These are phyloP conservation scores for Fregetta grallaria DNA, from an alignment of 2,113 vertebrate species.

Conservation along the genomic window DNA sequence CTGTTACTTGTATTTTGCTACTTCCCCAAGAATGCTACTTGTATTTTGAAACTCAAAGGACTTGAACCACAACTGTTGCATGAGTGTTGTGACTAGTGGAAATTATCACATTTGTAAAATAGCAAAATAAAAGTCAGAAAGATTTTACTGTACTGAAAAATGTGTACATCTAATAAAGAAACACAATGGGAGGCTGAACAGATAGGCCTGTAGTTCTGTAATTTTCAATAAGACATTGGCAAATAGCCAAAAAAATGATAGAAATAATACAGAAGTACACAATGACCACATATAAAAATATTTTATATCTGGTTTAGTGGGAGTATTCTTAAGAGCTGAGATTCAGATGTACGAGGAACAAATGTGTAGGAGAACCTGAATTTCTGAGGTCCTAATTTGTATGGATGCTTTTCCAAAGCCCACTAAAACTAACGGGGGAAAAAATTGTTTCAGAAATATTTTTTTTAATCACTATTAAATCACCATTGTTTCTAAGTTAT, in stretches of 20 bases:
- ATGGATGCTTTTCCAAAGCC: background rate
- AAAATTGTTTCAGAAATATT: background rate
- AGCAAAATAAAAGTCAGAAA: background rate
- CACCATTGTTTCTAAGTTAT: background rate
- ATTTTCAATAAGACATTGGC: background rate
- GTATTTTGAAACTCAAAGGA: background rate
- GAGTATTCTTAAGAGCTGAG: background rate
- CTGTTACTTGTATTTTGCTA: background rate
- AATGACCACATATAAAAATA: background rate
- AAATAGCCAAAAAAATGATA: background rate
- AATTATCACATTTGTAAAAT: background rate
- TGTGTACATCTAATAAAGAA: background rate
- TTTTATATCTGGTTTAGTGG: background rate
- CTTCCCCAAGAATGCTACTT: background rate
- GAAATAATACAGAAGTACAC: background rate
- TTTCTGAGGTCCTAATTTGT: background rate
- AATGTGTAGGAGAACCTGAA: background rate
- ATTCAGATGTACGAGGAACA: background rate
- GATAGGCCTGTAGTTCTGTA: background rate
- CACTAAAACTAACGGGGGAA: background rate
- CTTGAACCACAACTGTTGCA: background rate
- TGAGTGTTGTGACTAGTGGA: background rate
- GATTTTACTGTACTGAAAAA: background rate
- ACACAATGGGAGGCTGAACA: background rate
- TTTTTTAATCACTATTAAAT: background rate